These are phyloP conservation scores for Thera britannica DNA, from an alignment of 2,888 invertebrate genomes.

Conservation along the genomic window DNA sequence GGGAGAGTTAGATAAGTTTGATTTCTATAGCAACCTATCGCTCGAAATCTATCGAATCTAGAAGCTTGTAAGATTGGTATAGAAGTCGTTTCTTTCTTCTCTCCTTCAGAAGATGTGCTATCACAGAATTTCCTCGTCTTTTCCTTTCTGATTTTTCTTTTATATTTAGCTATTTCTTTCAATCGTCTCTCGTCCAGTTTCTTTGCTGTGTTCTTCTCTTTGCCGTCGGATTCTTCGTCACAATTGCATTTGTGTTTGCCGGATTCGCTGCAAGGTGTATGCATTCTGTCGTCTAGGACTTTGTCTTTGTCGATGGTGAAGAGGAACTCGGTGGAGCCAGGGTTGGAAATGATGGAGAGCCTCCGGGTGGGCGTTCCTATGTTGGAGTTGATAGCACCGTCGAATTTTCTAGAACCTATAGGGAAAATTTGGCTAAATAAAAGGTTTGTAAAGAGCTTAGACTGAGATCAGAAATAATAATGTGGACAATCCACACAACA, in stretches of 20 bases:
- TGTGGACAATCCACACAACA: too few relatives aligned
- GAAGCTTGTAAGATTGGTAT: constrained; percentile 81
- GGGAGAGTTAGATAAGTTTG: constrained; percentile 78
- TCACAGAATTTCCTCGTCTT: constrained; percentile 68
- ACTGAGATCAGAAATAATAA: too few relatives aligned
- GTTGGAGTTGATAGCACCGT: constrained; percentile 51
- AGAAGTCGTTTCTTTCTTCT: constrained; percentile 73
- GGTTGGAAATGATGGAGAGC: constrained; percentile 47
- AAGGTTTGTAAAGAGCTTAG: too few relatives aligned
- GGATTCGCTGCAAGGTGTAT: constrained; percentile 88
- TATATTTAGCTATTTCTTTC: constrained; percentile 81
- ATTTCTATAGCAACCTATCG: constrained; percentile 77
- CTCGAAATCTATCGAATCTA: constrained; percentile 76
- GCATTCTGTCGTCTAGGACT: constrained; percentile 89
- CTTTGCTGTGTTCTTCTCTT: constrained; percentile 60
- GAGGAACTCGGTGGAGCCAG: constrained; percentile 39
- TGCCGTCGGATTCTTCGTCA: constrained; percentile 87
- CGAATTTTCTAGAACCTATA: constrained; percentile 52
- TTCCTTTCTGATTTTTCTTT: constrained; percentile 74
- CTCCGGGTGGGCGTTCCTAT: constrained; percentile 50
- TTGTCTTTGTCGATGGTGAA: constrained; percentile 40
- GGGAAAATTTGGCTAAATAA: not conserved
- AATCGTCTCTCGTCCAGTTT: constrained; percentile 70
- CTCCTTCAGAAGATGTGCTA: constrained; percentile 77
- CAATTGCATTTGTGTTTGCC: constrained; percentile 92